phyloP scores from a whole-genome alignment of 2,797 vertebrate genomes.

The Leuciscus waleckii region DNA sequence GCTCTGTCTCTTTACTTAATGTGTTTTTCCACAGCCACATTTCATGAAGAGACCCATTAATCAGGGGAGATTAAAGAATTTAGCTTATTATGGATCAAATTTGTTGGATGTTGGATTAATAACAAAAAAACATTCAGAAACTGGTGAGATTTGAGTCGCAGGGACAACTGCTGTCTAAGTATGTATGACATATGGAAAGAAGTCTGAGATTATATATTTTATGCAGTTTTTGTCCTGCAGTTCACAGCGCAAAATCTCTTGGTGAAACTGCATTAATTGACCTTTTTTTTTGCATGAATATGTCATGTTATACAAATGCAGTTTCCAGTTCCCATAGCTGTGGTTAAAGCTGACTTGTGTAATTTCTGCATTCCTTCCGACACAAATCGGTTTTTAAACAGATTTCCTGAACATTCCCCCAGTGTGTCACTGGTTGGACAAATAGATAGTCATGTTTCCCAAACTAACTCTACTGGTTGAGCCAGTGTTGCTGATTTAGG shows the following conservation, averaged over 20 bases:
- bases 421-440: background rate
- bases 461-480: background rate
- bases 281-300: background rate
- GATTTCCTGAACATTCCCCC: background rate
- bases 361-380: background rate
- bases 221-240: background rate
- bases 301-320: background rate
- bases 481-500: background rate
- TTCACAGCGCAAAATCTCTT: background rate
- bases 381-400: background rate
- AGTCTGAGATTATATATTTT: background rate
- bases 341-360: background rate
- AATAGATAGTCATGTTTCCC: background rate
- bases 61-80: background rate
- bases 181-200: background rate
- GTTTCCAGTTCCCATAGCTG: background rate
- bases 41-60: constrained; percentile 1
- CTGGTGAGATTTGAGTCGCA: background rate
- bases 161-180: background rate
- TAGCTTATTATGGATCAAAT: background rate
- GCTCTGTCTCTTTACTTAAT: constrained; percentile 52
- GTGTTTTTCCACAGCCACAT: constrained; percentile 39
- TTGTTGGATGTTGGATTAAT: background rate
- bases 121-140: background rate
- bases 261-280: background rate